A percentile compares a stretch with the other conserved stretches of the same genome.
These are phyloP conservation scores for Xerus inauris DNA, from an alignment of 2,113 vertebrate genomes.

Conservation along the genomic window DNA sequence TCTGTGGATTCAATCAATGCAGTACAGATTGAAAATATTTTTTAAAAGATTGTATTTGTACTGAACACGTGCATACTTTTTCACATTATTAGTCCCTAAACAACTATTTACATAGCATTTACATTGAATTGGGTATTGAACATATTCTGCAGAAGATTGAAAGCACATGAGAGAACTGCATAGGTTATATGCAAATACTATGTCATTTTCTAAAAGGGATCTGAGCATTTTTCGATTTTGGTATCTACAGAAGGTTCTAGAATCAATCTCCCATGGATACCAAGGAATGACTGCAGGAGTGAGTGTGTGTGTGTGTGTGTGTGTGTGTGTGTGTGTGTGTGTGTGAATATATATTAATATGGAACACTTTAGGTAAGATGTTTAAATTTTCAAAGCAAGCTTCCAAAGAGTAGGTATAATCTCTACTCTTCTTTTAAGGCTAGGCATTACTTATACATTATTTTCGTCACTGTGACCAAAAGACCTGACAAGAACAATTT, in stretches of 20 bases:
- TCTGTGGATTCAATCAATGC: background rate
- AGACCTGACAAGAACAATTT: too few species aligned
- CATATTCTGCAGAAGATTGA: background rate
- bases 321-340: too few species aligned
- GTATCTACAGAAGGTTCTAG: background rate
- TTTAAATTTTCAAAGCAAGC: slow-evolving; percentile 14
- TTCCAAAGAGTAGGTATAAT: background rate
- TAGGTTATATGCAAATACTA: background rate
- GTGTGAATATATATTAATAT: background rate
- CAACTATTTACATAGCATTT: background rate
- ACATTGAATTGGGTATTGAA: background rate
- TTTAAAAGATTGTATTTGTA: background rate
- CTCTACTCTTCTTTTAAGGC: background rate
- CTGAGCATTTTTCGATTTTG: background rate
- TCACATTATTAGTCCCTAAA: background rate
- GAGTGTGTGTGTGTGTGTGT: background rate
- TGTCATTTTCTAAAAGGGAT: background rate
- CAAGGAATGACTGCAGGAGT: background rate
- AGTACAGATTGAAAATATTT: background rate
- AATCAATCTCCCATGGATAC: background rate
- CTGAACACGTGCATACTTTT: background rate
- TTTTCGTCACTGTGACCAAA: too few species aligned
- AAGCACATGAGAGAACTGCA: background rate
- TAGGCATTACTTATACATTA: background rate
- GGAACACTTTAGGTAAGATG: background rate